Evolutionary conservation across 2,888 invertebrate species (phyloP).

Genomic region (Diploptera punctata): DNA sequence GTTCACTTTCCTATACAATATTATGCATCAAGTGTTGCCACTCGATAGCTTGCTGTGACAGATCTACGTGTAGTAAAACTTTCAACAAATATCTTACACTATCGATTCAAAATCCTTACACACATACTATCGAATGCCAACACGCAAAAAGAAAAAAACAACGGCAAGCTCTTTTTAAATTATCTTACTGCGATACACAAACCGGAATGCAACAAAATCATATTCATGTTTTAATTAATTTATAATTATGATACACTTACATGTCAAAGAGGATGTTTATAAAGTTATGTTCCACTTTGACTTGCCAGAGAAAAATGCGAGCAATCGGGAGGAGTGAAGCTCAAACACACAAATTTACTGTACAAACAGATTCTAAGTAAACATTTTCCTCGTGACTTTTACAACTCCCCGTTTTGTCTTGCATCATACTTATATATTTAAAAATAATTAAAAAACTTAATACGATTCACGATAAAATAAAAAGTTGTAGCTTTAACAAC

Average conservation of each 20-base stretch:
- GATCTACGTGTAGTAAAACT: neutral
- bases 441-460: constrained; percentile 11
- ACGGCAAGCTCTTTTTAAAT: constrained; percentile 18
- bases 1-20: constrained; percentile 7
- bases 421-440: constrained; percentile 6
- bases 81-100: neutral
- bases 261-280: constrained; percentile 40
- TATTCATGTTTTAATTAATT: constrained; percentile 14
- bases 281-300: constrained; percentile 50
- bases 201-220: constrained; percentile 40
- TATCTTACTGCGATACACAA: constrained; percentile 5
- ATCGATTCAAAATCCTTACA: neutral
- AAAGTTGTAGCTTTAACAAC: constrained; percentile 19
- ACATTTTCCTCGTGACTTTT: neutral
- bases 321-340: constrained; percentile 12
- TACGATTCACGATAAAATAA: constrained; percentile 17
- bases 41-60: neutral
- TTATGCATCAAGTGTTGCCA: constrained; percentile 24
- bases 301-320: neutral
- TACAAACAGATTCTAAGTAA: constrained; percentile 16
- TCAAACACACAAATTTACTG: constrained; percentile 15
- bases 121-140: constrained; percentile 21
- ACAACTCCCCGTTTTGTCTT: constrained; percentile 13
- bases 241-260: constrained; percentile 49
- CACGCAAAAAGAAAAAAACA: constrained; percentile 1